phyloP scores from a whole-genome alignment of 1,140 invertebrate species.

The Apocrypta bakeri region DNA sequence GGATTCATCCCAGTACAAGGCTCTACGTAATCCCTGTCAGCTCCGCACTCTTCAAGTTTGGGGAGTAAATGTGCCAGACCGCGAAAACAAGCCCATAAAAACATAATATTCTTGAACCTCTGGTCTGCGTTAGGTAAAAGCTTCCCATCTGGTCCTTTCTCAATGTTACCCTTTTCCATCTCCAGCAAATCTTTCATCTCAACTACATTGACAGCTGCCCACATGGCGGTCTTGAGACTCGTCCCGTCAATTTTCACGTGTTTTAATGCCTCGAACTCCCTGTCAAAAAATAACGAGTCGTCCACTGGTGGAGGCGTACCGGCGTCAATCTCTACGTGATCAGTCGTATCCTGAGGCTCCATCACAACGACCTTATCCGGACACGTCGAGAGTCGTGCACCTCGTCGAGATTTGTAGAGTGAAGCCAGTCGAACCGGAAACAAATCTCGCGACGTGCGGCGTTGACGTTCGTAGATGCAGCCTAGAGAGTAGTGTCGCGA shows the following conservation, averaged over 20 bases:
- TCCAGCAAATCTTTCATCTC: conserved; percentile 69
- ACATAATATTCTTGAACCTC: conserved; percentile 63
- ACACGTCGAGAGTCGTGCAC: conserved; percentile 9
- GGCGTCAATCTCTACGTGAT: conserved; percentile 67
- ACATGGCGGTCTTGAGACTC: conserved; percentile 70
- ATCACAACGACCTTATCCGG: conserved; percentile 54
- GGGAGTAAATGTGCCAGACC: conserved; percentile 62
- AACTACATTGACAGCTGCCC: conserved; percentile 65
- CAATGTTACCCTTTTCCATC: conserved; percentile 67
- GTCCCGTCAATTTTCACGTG: conserved; percentile 69
- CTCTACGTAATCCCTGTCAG: conserved; percentile 63
- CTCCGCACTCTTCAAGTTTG: conserved; percentile 63
- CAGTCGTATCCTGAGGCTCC: conserved; percentile 41
- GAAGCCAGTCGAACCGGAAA: conserved; percentile 55
- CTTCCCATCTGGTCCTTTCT: conserved; percentile 42
- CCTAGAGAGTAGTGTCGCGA: conserved; percentile 62
- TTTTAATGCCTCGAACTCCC: conserved; percentile 63
- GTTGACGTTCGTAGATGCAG: conserved; percentile 60
- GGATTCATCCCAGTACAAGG: conserved; percentile 66
- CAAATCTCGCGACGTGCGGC: conserved; percentile 44
- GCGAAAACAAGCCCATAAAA: conserved; percentile 69
- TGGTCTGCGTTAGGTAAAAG: conserved; percentile 48
- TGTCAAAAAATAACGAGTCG: conserved; percentile 69
- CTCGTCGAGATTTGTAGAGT: conserved; percentile 60
- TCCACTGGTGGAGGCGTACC: conserved; percentile 67